Conservation (phyloP, 2,113 vertebrate genomes). For the Caracal caracal region DNA sequence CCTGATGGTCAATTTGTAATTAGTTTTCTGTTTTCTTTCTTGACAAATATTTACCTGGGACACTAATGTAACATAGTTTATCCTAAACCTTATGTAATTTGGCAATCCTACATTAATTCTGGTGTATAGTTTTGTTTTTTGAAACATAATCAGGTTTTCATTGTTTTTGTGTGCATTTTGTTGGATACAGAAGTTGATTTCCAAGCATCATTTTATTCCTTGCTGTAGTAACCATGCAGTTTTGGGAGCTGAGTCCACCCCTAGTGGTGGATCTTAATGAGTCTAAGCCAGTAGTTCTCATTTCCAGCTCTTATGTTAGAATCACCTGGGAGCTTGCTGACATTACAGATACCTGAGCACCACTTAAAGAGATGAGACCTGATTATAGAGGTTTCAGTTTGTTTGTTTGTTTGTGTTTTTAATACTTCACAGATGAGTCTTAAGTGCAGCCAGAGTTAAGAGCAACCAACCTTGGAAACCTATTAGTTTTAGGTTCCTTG, state of each 20-base stretch:
- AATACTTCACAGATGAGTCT: not conserved
- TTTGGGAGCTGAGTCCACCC: not conserved
- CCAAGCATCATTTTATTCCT: not conserved
- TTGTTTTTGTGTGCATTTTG: not conserved
- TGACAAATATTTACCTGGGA: not conserved
- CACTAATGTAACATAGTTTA: not conserved
- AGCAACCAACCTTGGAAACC: not conserved
- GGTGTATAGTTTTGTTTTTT: not conserved
- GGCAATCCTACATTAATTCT: not conserved
- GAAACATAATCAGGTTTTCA: not conserved
- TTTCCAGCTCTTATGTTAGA: not conserved
- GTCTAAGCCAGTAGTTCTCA: not conserved
- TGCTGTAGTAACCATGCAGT: not conserved
- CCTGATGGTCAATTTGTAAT: not conserved
- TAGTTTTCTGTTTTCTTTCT: slow-evolving; percentile 1
- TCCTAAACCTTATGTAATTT: not conserved
- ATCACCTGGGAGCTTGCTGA: not conserved
- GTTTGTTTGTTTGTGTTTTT: not conserved
- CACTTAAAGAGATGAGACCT: not conserved
- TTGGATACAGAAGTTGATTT: not conserved
- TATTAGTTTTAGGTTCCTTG: not conserved
- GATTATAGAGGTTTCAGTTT: not conserved
- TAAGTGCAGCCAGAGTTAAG: not conserved
- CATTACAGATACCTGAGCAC: not conserved
- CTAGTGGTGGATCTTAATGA: not conserved